Evolutionary conservation across 2,797 vertebrate genomes (phyloP), one percentile per base, ranked within the genome.

Genomic region (Todus mexicanus): DNA sequence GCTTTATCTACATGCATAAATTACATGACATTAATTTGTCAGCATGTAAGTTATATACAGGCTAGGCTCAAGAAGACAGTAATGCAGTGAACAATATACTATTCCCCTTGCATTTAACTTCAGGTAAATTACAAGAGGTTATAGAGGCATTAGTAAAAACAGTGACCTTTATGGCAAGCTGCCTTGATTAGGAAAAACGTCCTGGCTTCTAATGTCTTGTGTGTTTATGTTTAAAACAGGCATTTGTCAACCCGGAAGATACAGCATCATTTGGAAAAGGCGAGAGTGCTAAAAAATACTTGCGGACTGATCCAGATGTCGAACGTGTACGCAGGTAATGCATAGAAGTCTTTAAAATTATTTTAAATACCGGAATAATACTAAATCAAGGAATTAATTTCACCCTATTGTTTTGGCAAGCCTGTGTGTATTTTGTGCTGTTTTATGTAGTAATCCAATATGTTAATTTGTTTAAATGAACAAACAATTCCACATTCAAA

Each of bases 271-370:
- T 94, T 71, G 79, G 72, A 51, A 98, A 98, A 93, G 95, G 96
- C 2, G 95, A 96, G 29, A 98, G 89, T 38, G 96, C 97, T 15
- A 99, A 97, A 95, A 99, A 98, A 74, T 94, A 84, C 48, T 33
- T 99, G 64, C 97, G 92, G 50, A 94, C 72, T 14, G 96, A 99
- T 88, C 70, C 97, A 8, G 97, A 98, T 15, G 99, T 99, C 1
- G 99, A 99, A 87, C 98, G 99, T 22, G 97, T 97, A 4, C 97
- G 98, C 78, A 99, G 99, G 99, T 99, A 97, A 95, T 47, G 14
- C 15, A 43, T 4, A 26, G 31, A 22, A 80, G 11, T 26, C 43
- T 57, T 50, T 9, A 20, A 29, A 61, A 43, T 9, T 11, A 23
- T 37, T 70, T 89, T 10, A 64, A 82, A 22, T 48, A 65, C 31